These are phyloP conservation scores for Gnathonemus longibarbis DNA, from an alignment of 2,113 vertebrate species.

Conservation along the genomic window DNA sequence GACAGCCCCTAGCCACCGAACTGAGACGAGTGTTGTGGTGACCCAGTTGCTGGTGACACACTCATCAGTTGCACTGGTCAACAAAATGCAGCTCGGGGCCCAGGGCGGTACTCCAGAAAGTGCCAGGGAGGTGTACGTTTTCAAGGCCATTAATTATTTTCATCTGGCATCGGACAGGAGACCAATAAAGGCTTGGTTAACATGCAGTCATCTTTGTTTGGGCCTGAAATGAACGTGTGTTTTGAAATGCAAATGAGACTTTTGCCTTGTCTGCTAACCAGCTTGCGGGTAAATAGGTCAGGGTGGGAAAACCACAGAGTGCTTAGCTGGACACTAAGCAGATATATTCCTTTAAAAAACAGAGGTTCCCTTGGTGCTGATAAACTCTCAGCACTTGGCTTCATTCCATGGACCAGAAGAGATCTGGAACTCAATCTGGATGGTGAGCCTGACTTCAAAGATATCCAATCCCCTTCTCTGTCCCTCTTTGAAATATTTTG, in stretches of 20 bases:
- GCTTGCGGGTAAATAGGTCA: not conserved
- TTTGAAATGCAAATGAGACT: not conserved
- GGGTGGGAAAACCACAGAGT: not conserved
- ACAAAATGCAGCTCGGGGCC: not conserved
- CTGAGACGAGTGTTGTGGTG: conserved; percentile 4
- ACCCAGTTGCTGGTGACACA: not conserved
- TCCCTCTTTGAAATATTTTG: not conserved
- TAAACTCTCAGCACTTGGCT: not conserved
- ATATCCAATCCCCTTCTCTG: not conserved
- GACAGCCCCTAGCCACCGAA: not conserved
- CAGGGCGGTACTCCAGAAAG: not conserved
- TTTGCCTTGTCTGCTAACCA: not conserved
- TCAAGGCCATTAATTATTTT: not conserved
- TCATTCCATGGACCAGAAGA: not conserved
- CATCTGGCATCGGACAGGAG: not conserved
- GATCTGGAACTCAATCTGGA: not conserved
- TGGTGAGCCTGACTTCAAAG: conserved; percentile 6
- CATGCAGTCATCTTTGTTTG: not conserved
- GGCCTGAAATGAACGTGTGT: not conserved
- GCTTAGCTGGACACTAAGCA: not conserved
- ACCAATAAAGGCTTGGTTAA: not conserved
- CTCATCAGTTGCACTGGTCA: not conserved
- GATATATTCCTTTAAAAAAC: no score
- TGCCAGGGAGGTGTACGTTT: not conserved
- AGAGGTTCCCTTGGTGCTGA: not conserved